phyloP scores from a whole-genome alignment of 2,113 vertebrate species.

The Thinocorus orbignyianus region DNA sequence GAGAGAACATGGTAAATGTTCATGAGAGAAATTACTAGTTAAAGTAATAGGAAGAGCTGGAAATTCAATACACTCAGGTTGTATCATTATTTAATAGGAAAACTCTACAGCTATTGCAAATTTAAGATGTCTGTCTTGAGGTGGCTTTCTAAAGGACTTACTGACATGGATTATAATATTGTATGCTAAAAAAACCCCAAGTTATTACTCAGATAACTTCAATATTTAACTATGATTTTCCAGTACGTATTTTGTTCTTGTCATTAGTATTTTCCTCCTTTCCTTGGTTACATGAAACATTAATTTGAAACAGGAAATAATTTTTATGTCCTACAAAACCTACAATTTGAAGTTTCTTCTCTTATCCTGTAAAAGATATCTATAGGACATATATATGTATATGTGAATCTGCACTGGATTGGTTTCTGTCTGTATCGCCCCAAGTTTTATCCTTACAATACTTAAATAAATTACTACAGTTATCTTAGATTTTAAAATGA shows the following conservation, averaged over 20 bases:
- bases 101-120: background rate
- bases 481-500: background rate
- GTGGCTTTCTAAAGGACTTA: background rate
- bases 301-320: background rate
- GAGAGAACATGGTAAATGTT: background rate
- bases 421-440: background rate
- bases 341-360: background rate
- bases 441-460: background rate
- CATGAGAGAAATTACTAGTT: background rate
- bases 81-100: background rate
- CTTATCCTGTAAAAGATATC: background rate
- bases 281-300: background rate
- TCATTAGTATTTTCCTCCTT: background rate
- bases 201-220: background rate
- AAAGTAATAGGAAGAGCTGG: background rate
- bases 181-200: background rate
- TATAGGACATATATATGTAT: background rate
- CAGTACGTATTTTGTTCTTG: background rate
- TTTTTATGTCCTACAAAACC: background rate
- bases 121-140: background rate
- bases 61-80: accelerated
- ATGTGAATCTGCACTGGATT: background rate
- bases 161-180: background rate
- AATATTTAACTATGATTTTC: background rate
- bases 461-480: background rate